Evolutionary conservation across 2,888 invertebrate genomes (phyloP).

Genomic region (Macropis europaea): DNA sequence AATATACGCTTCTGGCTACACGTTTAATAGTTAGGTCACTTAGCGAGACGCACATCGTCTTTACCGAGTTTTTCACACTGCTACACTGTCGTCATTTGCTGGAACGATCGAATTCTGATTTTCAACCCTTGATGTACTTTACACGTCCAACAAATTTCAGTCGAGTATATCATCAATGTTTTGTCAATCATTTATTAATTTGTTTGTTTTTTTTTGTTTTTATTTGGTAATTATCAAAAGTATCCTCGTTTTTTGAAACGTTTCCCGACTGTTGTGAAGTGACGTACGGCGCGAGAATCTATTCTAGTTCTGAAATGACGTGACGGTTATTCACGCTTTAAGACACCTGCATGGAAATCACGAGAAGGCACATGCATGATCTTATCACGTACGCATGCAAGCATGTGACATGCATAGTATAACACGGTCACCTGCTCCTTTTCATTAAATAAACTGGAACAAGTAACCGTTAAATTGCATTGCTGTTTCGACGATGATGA

Average conservation of each 20-base stretch:
- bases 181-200: background rate
- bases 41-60: background rate
- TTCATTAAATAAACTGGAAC: constrained; percentile 34
- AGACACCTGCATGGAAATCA: constrained; percentile 40
- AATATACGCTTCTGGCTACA: constrained; percentile 24
- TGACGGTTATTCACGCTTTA: constrained; percentile 30
- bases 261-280: too few relatives aligned
- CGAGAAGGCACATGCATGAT: constrained; percentile 41
- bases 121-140: too few relatives aligned
- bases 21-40: constrained; percentile 3
- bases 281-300: background rate
- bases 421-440: constrained; percentile 49
- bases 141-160: too few relatives aligned
- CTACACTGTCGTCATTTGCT: background rate
- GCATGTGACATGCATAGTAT: constrained; percentile 54
- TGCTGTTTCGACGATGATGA: constrained; percentile 23
- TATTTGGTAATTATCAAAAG: too few relatives aligned
- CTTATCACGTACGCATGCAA: constrained; percentile 53
- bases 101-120: background rate
- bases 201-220: background rate
- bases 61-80: background rate
- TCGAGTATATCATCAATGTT: too few relatives aligned
- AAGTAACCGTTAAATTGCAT: constrained; percentile 36
- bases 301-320: background rate
- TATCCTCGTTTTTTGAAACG: too few relatives aligned